A percentile compares a stretch with the other conserved stretches of the same genome.
Evolutionary conservation across 2,888 invertebrate species (phyloP).

Genomic region (Eurytoma californica): DNA sequence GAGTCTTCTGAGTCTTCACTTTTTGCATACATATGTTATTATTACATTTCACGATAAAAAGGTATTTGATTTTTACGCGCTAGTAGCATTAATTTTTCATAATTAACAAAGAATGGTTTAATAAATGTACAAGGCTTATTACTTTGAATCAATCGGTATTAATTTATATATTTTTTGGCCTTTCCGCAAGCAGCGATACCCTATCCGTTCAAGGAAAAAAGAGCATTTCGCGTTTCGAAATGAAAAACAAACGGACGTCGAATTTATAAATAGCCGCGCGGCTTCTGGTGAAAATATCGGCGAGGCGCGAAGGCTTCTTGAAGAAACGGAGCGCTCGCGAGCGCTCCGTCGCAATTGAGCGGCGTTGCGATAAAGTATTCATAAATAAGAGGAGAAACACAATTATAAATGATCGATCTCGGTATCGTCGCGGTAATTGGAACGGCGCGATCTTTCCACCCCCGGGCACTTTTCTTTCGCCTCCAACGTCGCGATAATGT

Average conservation of each 20-base stretch:
- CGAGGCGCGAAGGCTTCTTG: slow-evolving; percentile 12
- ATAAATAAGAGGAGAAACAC: slow-evolving; percentile 53
- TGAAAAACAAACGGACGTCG: slow-evolving; percentile 20
- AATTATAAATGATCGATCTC: slow-evolving; percentile 55
- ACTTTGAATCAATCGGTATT: too few relatives aligned
- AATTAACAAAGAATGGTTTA: too few relatives aligned
- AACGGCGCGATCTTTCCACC: slow-evolving; percentile 59
- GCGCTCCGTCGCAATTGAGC: slow-evolving; percentile 27
- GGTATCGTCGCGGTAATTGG: slow-evolving; percentile 59
- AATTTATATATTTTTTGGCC: background rate
- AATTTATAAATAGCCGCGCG: slow-evolving; percentile 26
- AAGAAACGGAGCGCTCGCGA: slow-evolving; percentile 11
- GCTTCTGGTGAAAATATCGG: slow-evolving; percentile 39
- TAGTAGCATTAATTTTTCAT: too few relatives aligned
- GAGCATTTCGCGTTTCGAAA: background rate
- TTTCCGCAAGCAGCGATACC: slow-evolving; percentile 8
- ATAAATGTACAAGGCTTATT: too few relatives aligned
- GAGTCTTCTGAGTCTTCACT: too few relatives aligned
- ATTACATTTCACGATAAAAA: too few relatives aligned
- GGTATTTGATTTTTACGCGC: too few relatives aligned
- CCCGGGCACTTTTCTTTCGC: slow-evolving; percentile 43
- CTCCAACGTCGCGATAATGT: slow-evolving; percentile 28
- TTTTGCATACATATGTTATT: too few relatives aligned
- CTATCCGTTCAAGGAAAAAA: slow-evolving; percentile 14
- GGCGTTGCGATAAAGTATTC: slow-evolving; percentile 50